phyloP scores from a whole-genome alignment of 2,888 invertebrate genomes.

The Drosophila suboccidentalis region DNA sequence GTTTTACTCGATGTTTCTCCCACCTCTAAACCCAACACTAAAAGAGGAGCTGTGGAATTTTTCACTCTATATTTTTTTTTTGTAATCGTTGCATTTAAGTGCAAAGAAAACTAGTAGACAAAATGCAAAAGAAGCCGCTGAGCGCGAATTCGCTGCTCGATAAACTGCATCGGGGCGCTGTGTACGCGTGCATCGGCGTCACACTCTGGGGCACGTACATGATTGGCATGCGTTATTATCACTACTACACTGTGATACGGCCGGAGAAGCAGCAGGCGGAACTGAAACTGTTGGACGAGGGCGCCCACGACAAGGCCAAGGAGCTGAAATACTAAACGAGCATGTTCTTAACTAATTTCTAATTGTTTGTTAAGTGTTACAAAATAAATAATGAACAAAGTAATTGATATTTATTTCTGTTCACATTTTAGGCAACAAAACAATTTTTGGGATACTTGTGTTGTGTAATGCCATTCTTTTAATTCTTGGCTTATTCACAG shows the following conservation, averaged over 20 bases:
- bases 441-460: slow-evolving; percentile 27
- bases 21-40: too few species aligned
- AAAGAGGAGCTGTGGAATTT: neutral
- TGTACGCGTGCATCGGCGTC: slow-evolving; percentile 87
- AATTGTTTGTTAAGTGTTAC: slow-evolving; percentile 58
- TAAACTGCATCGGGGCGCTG: slow-evolving; percentile 87
- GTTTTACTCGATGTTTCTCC: too few species aligned
- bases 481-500: neutral
- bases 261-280: slow-evolving; percentile 86
- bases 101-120: neutral
- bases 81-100: neutral
- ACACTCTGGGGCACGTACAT: slow-evolving; percentile 86
- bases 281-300: slow-evolving; percentile 86
- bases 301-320: slow-evolving; percentile 85
- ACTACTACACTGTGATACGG: slow-evolving; percentile 86
- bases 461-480: slow-evolving; percentile 60
- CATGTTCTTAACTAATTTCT: slow-evolving; percentile 23
- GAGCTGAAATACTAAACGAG: slow-evolving; percentile 77
- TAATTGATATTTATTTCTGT: neutral
- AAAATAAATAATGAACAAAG: slow-evolving; percentile 59
- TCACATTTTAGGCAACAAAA: neutral
- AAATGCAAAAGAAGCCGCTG: slow-evolving; percentile 83
- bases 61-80: neutral
- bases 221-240: slow-evolving; percentile 86
- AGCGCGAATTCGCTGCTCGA: slow-evolving; percentile 85